These are phyloP conservation scores for Podarcis raffonei DNA, from an alignment of 2,113 vertebrate species.

Conservation along the genomic window DNA sequence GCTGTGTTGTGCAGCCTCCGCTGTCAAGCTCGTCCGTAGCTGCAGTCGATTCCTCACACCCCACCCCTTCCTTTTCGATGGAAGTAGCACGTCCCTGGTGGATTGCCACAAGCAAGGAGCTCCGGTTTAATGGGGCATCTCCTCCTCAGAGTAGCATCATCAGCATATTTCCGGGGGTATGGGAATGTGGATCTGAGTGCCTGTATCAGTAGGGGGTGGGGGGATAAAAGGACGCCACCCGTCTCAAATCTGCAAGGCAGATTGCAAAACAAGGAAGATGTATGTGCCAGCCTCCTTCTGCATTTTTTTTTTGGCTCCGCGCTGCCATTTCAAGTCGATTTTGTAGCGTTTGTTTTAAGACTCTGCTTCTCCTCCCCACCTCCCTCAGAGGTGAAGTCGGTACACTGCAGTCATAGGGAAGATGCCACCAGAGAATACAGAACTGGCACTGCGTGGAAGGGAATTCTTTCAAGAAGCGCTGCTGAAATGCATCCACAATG, in stretches of 20 bases:
- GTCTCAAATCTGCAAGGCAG: not conserved
- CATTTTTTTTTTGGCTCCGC: not conserved
- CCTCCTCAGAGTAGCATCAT: slow-evolving; percentile 39
- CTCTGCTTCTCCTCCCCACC: too few species aligned
- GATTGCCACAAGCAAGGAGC: slow-evolving; percentile 17
- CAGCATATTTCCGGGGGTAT: slow-evolving; percentile 16
- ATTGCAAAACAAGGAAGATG: not conserved
- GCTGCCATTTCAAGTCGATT: not conserved
- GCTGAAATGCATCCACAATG: not conserved
- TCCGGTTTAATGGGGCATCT: slow-evolving; percentile 37
- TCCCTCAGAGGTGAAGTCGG: not conserved
- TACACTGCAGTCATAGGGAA: not conserved
- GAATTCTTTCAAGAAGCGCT: not conserved
- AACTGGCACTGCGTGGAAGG: not conserved
- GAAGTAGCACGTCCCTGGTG: slow-evolving; percentile 43
- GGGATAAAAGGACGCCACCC: too few species aligned
- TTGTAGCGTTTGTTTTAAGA: not conserved
- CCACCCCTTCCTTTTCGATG: not conserved
- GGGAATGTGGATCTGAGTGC: not conserved
- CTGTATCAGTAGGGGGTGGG: too few species aligned
- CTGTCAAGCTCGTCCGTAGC: slow-evolving; percentile 37
- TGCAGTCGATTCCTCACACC: not conserved
- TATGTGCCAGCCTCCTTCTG: not conserved
- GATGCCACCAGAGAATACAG: not conserved
- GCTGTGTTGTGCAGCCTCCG: slow-evolving; percentile 33